Evolutionary conservation across 2,113 vertebrate genomes (phyloP).

Genomic region (Carlito syrichta): DNA sequence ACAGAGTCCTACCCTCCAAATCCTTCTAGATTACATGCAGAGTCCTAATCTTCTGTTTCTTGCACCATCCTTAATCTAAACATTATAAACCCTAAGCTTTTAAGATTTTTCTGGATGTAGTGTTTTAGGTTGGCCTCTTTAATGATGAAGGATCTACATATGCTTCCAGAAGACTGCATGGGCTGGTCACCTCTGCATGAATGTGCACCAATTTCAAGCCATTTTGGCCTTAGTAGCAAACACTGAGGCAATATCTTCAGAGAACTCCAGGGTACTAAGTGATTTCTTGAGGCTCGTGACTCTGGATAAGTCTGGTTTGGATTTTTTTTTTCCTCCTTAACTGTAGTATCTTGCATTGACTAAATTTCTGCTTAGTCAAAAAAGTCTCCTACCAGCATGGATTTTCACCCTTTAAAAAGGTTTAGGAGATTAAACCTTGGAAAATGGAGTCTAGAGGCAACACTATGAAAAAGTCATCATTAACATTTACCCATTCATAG

Average conservation of each 20-base stretch:
- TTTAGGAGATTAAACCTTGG: neutral
- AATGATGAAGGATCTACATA: neutral
- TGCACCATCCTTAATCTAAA: neutral
- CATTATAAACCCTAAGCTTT: neutral
- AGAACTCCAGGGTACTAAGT: neutral
- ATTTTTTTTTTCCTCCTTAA: neutral
- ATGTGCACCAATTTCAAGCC: neutral
- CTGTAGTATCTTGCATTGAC: neutral
- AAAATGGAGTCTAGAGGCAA: neutral
- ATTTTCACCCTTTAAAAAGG: neutral
- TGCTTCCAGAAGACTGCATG: neutral
- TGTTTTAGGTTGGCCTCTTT: neutral
- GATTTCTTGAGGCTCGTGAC: neutral
- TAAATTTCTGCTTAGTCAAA: constrained; percentile 20
- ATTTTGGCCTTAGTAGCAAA: neutral
- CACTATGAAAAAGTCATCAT: neutral
- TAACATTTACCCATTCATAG: neutral
- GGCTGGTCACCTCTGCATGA: neutral
- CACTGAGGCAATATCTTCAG: neutral
- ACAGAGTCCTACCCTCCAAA: neutral
- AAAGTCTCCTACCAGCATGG: neutral
- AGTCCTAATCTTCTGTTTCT: neutral
- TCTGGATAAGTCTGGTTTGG: neutral
- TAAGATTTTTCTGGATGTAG: neutral
- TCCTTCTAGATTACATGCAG: neutral